Base-by-base conservation (phyloP, 2,113 vertebrate species). In the Scortum barcoo region DNA sequence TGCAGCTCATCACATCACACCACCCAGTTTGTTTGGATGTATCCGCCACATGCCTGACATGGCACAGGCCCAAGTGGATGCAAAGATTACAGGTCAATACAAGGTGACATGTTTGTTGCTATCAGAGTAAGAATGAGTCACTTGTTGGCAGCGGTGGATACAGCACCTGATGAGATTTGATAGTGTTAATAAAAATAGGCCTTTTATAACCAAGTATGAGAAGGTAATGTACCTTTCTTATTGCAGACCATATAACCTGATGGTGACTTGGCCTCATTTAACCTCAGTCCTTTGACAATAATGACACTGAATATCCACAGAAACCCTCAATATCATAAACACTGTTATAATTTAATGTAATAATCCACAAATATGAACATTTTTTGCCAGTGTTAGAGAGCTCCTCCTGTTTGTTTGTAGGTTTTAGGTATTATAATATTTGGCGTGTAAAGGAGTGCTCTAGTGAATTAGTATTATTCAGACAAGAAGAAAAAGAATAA, bases 31-130 rank as follows among this genome's bases (percentile, higher is more conserved):
- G 17, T 30, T 42, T 28, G 10, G 14, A 48, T 61, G 7, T 36
- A 53, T 71, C 19, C 9, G 17, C 40, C 24, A 13, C 1, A 14
- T 33, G 33, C 2, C 16, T 26, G 10, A 60, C 13, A 36, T 60
- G 68, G 36, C 67, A 53, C 5, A 4, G 7, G 28, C 3, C 36
- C 26, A 58, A 48, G 16, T 36, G 42, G 36, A 19, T 56, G 20
- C 38, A 65, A 44, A 65, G 5, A 50, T 42, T 65, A 19, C 44
- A 62, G 53, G 44, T 69, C 63, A 78, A 60, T 20, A 16, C 14
- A 50, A 60, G 46, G 54, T 61, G 76, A 46, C 22, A 26, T n/a
- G 36, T 50, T 51, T 17, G 44, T 70, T 51, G 66, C 28, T 28
- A 70, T n/a, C 44, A 9, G 28, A 70, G 76, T n/a, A 28, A 10